phyloP scores from a whole-genome alignment of 2,797 vertebrate genomes.

The Phalloptychus januarius region DNA sequence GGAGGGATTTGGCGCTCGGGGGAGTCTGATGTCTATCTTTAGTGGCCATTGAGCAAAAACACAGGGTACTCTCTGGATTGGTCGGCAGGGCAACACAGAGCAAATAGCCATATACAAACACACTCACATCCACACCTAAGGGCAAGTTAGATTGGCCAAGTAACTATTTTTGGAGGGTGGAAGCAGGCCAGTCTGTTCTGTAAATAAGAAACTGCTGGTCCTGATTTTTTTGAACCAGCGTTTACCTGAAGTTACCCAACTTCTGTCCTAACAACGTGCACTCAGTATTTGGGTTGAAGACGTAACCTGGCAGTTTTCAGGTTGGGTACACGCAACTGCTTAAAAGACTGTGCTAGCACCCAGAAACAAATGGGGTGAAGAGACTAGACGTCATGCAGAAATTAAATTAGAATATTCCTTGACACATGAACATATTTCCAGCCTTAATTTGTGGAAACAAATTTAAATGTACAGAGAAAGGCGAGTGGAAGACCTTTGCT shows the following conservation, averaged over 20 bases:
- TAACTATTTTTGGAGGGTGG: not conserved
- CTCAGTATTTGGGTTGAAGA: not conserved
- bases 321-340: not conserved
- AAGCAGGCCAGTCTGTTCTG: not conserved
- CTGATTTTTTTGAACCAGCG: not conserved
- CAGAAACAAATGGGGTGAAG: not conserved
- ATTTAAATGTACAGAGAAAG: not conserved
- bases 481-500: constrained; percentile 17
- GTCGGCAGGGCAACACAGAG: not conserved
- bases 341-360: not conserved
- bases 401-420: not conserved
- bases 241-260: not conserved
- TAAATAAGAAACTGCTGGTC: not conserved
- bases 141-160: not conserved
- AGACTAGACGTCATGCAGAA: not conserved
- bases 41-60: not conserved
- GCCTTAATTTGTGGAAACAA: not conserved
- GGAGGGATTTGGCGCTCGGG: not conserved
- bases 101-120: not conserved
- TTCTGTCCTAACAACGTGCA: not conserved
- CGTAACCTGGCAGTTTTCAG: not conserved
- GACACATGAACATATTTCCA: not conserved
- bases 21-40: not conserved
- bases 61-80: not conserved
- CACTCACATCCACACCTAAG: not conserved